These are phyloP conservation scores for Latrodectus elegans DNA, from an alignment of 2,888 invertebrate species.

Conservation along the genomic window DNA sequence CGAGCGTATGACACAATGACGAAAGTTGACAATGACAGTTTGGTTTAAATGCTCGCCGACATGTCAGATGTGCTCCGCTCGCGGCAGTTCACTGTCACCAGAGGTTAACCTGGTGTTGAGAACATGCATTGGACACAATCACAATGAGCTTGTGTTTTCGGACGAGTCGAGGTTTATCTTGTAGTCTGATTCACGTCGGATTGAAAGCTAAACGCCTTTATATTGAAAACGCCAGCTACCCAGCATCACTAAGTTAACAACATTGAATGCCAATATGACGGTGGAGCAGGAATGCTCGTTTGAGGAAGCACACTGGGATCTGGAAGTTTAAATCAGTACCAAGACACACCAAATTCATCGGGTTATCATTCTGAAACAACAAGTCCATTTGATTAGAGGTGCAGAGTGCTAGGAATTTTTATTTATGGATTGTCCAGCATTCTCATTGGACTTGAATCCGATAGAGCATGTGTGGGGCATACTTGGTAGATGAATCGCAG, in stretches of 20 bases:
- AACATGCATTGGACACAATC: slow-evolving; percentile 1
- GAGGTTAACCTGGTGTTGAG: slow-evolving; percentile 22
- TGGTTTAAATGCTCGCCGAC: slow-evolving; percentile 5
- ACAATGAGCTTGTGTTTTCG: slow-evolving; percentile 22
- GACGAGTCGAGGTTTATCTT: too few relatives aligned
- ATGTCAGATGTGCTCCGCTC: slow-evolving; percentile 12
- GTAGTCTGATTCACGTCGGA: too few relatives aligned
- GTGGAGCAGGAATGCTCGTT: too few relatives aligned
- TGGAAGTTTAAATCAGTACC: background rate
- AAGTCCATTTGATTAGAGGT: background rate
- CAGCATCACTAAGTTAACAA: too few relatives aligned
- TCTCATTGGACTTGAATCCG: background rate
- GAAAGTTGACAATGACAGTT: background rate
- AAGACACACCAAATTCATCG: background rate
- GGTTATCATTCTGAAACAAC: background rate
- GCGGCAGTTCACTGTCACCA: slow-evolving; percentile 11
- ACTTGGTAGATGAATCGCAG: slow-evolving; percentile 9
- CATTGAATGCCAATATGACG: too few relatives aligned
- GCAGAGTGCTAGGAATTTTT: background rate
- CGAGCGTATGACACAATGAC: too few relatives aligned
- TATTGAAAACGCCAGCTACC: too few relatives aligned
- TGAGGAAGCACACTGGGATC: background rate
- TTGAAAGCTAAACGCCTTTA: too few relatives aligned
- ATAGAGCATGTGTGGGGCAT: slow-evolving; percentile 18
- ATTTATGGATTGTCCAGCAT: background rate